Evolutionary conservation across 1,140 invertebrate genomes (phyloP).

Genomic region (Teleogryllus occipitalis): DNA sequence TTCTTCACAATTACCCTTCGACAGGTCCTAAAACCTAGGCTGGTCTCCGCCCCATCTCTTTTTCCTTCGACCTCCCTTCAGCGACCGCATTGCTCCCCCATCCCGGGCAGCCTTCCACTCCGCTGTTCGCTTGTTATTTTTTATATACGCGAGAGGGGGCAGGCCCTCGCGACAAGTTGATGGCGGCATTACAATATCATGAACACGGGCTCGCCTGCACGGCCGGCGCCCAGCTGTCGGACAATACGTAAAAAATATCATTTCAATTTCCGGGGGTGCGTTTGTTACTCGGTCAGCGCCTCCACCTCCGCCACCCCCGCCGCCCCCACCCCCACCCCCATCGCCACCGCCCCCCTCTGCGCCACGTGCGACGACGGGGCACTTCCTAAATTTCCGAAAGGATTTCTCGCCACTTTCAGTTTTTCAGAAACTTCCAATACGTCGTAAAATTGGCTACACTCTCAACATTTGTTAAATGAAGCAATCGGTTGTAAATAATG

Average conservation of each 20-base stretch:
- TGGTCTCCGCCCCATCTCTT: neutral
- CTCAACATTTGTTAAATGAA: no score
- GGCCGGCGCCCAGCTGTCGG: neutral
- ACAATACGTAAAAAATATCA: constrained; percentile 6
- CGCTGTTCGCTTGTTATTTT: neutral
- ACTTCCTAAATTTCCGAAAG: no score
- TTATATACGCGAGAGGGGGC: neutral
- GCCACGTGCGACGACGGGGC: no score
- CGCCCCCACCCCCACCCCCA: no score
- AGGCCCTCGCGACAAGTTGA: neutral
- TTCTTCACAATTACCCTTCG: no score
- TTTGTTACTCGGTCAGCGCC: neutral
- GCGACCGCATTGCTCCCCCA: neutral
- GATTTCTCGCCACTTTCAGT: no score
- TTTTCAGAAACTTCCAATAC: no score
- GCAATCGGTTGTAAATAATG: no score
- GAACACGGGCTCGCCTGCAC: neutral
- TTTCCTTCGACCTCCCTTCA: neutral
- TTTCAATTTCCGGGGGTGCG: neutral
- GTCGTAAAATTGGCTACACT: no score
- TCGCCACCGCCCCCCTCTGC: neutral
- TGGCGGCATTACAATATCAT: neutral
- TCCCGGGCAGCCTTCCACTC: neutral
- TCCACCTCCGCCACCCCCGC: neutral
- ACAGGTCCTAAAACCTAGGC: neutral